phyloP scores from a whole-genome alignment of 1,140 invertebrate genomes.

The Neodiprion fabricii region DNA sequence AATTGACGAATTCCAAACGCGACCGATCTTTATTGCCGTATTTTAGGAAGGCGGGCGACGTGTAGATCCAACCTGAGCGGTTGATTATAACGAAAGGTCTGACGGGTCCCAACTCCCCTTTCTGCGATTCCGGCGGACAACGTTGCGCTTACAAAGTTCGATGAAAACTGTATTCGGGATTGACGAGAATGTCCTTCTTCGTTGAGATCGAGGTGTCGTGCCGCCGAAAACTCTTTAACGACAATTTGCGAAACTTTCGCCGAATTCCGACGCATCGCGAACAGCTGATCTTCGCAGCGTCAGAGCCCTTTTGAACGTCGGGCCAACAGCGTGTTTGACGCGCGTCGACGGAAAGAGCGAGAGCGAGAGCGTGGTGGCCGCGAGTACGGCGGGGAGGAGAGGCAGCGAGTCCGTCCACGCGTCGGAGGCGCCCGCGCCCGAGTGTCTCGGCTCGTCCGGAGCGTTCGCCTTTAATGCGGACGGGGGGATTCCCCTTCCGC shows the following conservation, averaged over 20 bases:
- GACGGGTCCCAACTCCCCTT: not conserved
- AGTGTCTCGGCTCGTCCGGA: not conserved
- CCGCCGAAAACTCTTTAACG: no score
- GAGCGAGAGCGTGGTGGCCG: not conserved
- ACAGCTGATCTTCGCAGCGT: not conserved
- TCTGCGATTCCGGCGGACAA: not conserved
- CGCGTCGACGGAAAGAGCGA: not conserved
- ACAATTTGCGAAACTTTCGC: no score
- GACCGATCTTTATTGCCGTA: no score
- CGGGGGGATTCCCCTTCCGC: slow-evolving; percentile 3
- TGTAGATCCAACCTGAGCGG: not conserved
- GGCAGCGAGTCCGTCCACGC: not conserved
- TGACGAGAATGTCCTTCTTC: no score
- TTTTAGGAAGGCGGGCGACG: no score
- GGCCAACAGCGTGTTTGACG: not conserved
- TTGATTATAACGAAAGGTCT: not conserved
- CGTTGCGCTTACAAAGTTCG: no score
- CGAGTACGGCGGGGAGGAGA: not conserved
- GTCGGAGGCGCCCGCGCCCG: not conserved
- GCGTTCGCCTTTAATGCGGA: not conserved
- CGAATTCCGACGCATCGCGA: no score
- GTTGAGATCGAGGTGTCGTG: no score
- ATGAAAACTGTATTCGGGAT: no score
- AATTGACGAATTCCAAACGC: no score
- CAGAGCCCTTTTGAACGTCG: not conserved